Evolutionary conservation across 2,113 vertebrate species (phyloP).

Genomic region (Ptychochromis oligacanthus): DNA sequence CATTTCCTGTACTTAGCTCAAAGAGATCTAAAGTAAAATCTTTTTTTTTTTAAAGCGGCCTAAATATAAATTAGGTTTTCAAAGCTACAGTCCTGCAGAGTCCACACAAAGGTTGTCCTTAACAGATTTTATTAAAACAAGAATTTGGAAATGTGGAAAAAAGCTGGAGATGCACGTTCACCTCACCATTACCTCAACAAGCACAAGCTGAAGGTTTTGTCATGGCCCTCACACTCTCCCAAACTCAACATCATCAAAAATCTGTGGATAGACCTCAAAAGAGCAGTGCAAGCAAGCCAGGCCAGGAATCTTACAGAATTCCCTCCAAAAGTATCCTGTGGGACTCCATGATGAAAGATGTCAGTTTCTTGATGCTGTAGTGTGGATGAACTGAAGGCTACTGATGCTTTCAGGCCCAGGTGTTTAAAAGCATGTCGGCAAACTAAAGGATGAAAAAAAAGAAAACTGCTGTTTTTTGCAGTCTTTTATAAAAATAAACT

Average conservation of each 20-base stretch:
- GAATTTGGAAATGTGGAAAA: not conserved
- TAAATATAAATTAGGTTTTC: not conserved
- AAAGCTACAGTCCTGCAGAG: not conserved
- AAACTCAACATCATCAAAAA: not conserved
- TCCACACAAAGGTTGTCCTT: not conserved
- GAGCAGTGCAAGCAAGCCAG: not conserved
- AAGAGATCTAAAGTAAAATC: too few species aligned
- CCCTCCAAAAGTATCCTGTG: not conserved
- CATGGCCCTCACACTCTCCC: not conserved
- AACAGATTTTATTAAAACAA: too few species aligned
- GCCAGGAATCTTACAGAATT: not conserved
- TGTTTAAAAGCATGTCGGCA: not conserved
- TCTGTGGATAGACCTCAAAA: not conserved
- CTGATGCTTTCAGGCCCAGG: not conserved
- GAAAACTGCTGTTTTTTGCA: too few species aligned
- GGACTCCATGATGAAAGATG: not conserved
- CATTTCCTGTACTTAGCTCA: not conserved
- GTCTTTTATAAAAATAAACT: not conserved
- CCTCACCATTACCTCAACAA: not conserved
- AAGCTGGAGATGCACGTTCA: not conserved
- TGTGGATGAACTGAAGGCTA: not conserved
- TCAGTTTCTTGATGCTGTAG: not conserved
- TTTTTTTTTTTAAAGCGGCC: too few species aligned
- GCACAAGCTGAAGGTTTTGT: not conserved
- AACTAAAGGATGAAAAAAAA: not conserved